Base-by-base conservation (phyloP, 2,797 vertebrate species). In the Dallia pectoralis region DNA sequence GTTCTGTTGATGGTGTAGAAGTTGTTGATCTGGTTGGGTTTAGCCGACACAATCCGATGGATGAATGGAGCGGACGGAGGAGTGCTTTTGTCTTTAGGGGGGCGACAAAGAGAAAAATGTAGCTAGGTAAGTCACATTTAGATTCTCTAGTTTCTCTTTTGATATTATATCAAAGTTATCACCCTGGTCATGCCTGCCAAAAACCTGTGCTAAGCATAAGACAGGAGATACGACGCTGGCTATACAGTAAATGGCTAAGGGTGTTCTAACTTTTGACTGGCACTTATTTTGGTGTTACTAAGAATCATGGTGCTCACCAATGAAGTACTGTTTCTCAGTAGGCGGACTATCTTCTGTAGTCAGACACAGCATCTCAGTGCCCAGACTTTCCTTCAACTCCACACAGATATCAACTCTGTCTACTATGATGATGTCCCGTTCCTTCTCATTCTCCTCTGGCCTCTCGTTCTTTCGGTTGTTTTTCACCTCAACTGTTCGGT, bases 41-140 rank as follows among this genome's bases (percentile, higher is more conserved):
- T 99, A 78, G 96, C 92, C n/a, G 94, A 96, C 74, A 99, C 95
- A 29, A 98, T 89, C 51, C 96, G 95, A 79, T 99, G 98, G 85
- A 88, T 93, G 74, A 99, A 99, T 5, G 98, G 97, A 69, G 98
- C 96, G 0, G 89, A 53, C 6, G 95, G 93, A 73, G 95, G 93
- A 12, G 85, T 89, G 51, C 72, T 80, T 29, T 89, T 91, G 84
- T 95, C 98, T 99, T 79, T 59, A 91, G 75, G 5, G 2, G 22
- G 51, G 67, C n/a, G n/a, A 71, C 22, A 69, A 18, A 25, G 36
- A 78, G 14, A 73, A 67, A 25, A 72, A 79, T 22, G 8, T 22
- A 56, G 22, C 51, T 22, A 56, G 53, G 9, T n/a, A 56, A 56
- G 53, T 56, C 22, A 12, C 22, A 25, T 56, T 56, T 9, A 25